Conservation (phyloP, 2,888 invertebrate species). For the Leptinotarsa juncta region DNA sequence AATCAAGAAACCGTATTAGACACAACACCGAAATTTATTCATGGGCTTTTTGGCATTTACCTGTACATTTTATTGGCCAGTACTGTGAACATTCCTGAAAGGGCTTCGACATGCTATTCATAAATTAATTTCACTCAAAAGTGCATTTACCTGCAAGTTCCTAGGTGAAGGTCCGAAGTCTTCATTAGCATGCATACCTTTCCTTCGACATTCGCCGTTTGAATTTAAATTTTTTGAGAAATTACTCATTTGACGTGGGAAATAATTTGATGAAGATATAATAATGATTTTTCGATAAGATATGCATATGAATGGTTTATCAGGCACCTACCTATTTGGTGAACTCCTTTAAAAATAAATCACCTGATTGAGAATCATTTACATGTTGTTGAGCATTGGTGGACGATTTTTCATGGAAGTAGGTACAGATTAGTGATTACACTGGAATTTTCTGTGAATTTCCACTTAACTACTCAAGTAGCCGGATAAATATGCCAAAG, state of each 20-base stretch:
- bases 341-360: not conserved
- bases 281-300: constrained; percentile 7
- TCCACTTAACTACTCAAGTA: no score
- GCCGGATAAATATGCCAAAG: no score
- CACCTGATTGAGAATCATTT: not conserved
- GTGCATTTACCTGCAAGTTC: constrained; percentile 30
- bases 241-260: constrained; percentile 5
- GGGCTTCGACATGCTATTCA: not conserved
- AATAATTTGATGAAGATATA: not conserved
- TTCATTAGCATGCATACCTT: constrained; percentile 31
- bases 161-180: constrained; percentile 29
- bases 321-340: not conserved
- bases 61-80: not conserved
- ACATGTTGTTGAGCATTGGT: no score
- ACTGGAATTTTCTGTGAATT: no score
- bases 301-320: constrained; percentile 5
- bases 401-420: no score
- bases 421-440: no score
- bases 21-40: not conserved
- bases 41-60: not conserved
- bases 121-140: constrained; percentile 23
- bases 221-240: constrained; percentile 23
- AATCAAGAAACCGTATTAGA: not conserved
- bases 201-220: not conserved
- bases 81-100: not conserved